These are phyloP conservation scores for Cavia aperea DNA, from an alignment of 2,113 vertebrate genomes.

Conservation along the genomic window DNA sequence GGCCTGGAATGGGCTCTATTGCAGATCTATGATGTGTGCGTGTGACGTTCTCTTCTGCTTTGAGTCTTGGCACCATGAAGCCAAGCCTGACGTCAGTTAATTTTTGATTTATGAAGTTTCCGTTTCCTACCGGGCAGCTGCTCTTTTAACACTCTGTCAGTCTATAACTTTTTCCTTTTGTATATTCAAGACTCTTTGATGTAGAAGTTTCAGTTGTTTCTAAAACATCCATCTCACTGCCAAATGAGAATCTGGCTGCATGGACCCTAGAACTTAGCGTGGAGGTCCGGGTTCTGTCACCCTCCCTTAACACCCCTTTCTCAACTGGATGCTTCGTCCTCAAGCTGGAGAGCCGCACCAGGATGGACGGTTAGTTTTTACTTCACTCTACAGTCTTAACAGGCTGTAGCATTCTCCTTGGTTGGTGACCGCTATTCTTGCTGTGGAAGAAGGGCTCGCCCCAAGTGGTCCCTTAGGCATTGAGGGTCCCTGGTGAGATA, in stretches of 20 bases:
- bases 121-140: slow-evolving; percentile 9
- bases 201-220: neutral
- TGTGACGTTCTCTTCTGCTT: accelerated
- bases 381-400: neutral
- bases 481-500: neutral
- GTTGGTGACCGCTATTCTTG: neutral
- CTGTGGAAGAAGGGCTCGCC: neutral
- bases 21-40: too few relatives aligned
- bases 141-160: slow-evolving; percentile 10
- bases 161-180: slow-evolving; percentile 4
- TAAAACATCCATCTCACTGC: neutral
- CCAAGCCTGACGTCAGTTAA: neutral
- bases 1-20: neutral
- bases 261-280: neutral
- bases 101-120: neutral
- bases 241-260: neutral
- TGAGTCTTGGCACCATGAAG: neutral
- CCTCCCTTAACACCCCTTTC: neutral
- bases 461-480: neutral
- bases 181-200: slow-evolving; percentile 30
- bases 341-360: neutral
- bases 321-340: neutral
- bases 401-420: neutral
- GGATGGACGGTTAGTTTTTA: neutral
- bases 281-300: neutral